phyloP scores from a whole-genome alignment of 2,797 vertebrate species.

The Hemibagrus guttatus region DNA sequence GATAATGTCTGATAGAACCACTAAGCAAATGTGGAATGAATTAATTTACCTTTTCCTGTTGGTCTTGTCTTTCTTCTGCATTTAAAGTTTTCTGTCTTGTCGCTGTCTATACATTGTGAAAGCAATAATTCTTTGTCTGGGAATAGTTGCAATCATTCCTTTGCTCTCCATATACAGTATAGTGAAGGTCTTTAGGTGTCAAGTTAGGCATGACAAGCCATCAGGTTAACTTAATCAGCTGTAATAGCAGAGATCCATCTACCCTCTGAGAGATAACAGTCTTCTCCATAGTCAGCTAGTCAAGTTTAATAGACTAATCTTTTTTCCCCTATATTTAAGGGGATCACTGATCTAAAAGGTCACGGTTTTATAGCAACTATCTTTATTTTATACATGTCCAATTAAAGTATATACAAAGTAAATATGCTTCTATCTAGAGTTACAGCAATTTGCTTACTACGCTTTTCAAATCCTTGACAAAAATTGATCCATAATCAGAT shows the following conservation, averaged over 20 bases:
- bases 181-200: not conserved
- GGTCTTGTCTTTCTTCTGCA: not conserved
- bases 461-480: not conserved
- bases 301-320: not conserved
- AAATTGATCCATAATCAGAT: not conserved
- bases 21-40: not conserved
- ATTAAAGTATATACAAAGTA: too few species aligned
- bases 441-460: not conserved
- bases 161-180: not conserved
- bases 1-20: slow-evolving; percentile 7
- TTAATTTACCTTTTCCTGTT: not conserved
- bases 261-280: not conserved
- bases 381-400: not conserved
- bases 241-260: not conserved
- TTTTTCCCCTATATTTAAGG: not conserved
- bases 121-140: not conserved
- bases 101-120: not conserved
- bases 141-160: not conserved
- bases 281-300: not conserved
- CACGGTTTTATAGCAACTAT: not conserved
- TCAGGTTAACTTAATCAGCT: not conserved
- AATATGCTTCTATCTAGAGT: too few species aligned
- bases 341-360: not conserved
- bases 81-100: not conserved
- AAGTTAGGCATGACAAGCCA: not conserved